Base-by-base conservation (phyloP, 2,797 vertebrate genomes). In the Syngnathus rostellatus region DNA sequence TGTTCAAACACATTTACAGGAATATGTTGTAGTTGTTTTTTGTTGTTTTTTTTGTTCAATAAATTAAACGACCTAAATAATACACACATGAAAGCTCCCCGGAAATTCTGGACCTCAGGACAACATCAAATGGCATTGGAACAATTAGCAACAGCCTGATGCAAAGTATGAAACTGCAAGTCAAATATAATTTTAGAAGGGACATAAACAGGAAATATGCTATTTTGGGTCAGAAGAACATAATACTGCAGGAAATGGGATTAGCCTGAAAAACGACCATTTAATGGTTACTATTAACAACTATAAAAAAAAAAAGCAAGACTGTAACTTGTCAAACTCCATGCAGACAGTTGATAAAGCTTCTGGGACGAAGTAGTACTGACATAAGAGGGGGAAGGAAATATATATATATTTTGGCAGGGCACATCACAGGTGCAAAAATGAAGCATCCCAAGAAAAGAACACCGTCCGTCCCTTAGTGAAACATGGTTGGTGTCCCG, bases 131-230 rank as follows among this genome's bases (percentile, higher is more conserved):
- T 21, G 67, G 16, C 54, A 17, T 51, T 12, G 48, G 8, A 51
- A 66, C 72, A 60, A 64, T 73, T 54, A 70, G 68, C 59, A 45
- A 51, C 7, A 51, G 39, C 39, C 69, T 72, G 79, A 82, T 85
- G 80, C 80, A 85, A 67, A 67, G 59, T 61, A 80, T 77, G 65
- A 76, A 87, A 77, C 40, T 62, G 45, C 51, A 64, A 45, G 6
- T 45, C 8, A 66, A 69, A 37, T 6, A 54, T 40, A 10, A 48
- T 8, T 2, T 10, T 9, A 51, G 50, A 7, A 23, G 19, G 4
- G 6, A 45, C 43, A 62, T 43, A 8, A 23, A 62, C 4, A 43
- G 40, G 39, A n/a, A 64, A 38, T 64, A 19, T 16, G 55, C 25
- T 17, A 39, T 19, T 51, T 25, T n/a, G 17, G 3, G 45, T 8